Percentiles rank a stretch among this genome's conserved stretches.
Evolutionary conservation across 2,888 invertebrate species (phyloP).

Genomic region (Brachynemurus nebulosus): DNA sequence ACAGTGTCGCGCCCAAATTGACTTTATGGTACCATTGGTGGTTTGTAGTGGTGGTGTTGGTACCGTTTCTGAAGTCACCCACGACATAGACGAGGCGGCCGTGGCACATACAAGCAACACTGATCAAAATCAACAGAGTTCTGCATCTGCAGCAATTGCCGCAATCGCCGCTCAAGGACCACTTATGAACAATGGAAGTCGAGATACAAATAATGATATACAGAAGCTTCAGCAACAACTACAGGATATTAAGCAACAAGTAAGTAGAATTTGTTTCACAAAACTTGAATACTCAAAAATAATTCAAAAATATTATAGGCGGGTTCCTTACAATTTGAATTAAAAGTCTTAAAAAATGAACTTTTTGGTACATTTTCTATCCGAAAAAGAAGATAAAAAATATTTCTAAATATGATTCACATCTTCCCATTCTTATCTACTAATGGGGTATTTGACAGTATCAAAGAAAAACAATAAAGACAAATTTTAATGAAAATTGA

Average conservation of each 20-base stretch:
- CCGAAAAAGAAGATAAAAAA: too few relatives aligned
- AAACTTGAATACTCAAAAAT: too few relatives aligned
- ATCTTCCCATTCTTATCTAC: too few relatives aligned
- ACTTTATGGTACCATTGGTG: slow-evolving; percentile 44
- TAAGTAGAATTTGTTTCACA: too few relatives aligned
- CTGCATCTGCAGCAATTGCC: slow-evolving; percentile 4
- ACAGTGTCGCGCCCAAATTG: slow-evolving; percentile 80
- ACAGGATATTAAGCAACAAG: slow-evolving; percentile 96
- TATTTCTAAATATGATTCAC: too few relatives aligned
- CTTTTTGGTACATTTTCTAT: too few relatives aligned
- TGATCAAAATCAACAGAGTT: slow-evolving; percentile 10
- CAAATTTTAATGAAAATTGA: too few relatives aligned
- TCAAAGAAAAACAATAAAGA: too few relatives aligned
- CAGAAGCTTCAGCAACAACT: slow-evolving; percentile 86
- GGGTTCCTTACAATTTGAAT: too few relatives aligned
- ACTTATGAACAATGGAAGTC: slow-evolving; percentile 51
- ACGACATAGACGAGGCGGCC: slow-evolving; percentile 31
- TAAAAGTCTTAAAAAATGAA: too few relatives aligned
- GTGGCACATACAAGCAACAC: slow-evolving; percentile 12
- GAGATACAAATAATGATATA: slow-evolving; percentile 64
- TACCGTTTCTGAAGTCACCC: slow-evolving; percentile 35
- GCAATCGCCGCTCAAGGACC: slow-evolving; percentile 26
- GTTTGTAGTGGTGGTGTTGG: slow-evolving; percentile 31
- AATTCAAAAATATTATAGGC: too few relatives aligned
- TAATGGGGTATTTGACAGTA: too few relatives aligned